Evolutionary conservation across 64 coral and sea anemone species (phyloP), one percentile per base, ranked within the genome.

Genomic region (Pocillopora verrucosa): DNA sequence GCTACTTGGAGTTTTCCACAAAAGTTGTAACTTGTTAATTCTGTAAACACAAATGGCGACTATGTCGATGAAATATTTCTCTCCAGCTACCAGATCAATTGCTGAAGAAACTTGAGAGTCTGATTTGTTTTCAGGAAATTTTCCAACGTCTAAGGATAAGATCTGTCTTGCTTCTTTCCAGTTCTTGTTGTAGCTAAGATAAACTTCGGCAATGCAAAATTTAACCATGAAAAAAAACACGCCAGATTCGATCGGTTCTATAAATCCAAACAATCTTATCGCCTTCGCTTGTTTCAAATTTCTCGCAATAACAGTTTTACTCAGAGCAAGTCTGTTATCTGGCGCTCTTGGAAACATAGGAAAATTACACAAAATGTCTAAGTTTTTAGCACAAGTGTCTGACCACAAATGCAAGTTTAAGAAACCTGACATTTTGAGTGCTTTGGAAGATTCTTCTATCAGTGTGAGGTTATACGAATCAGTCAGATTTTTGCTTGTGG

Each of bases 401-500:
- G 30, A 56, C 88, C 88, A 90, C 13, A 90, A 25, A 81, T 90
- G 88, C 37, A 90, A 65, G 77, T 90, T 90, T 36, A 90, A 35
- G 30, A 67, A 79, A 37, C 76, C 76, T 57, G 20, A n/a, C 24
- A 17, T 45, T 7, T 61, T 62, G 20, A 3, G 12, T 34, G 84
- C 84, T 51, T 51, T 51, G 41, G 41, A 51, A 51, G 41, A 51
- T 51, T 51, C 41, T 51, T 51, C 41, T 51, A 51, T 51, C 7
- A 51, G 3, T 51, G 41, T 51, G 3, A 51, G 41, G 3, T 51
- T 51, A 51, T 4, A 51, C 7, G 7, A 51, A 7, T 3, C 41
- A 51, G 41, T 51, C 41, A 7, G 41, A 51, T 51, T 63, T 63
- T 63, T 11, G 1, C 11, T 4, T 63, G 13, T 63, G 0, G 3